Percentiles rank a stretch among this genome's conserved stretches.
These are phyloP conservation scores for Picus viridis DNA, from an alignment of 2,797 vertebrate species.

Conservation along the genomic window DNA sequence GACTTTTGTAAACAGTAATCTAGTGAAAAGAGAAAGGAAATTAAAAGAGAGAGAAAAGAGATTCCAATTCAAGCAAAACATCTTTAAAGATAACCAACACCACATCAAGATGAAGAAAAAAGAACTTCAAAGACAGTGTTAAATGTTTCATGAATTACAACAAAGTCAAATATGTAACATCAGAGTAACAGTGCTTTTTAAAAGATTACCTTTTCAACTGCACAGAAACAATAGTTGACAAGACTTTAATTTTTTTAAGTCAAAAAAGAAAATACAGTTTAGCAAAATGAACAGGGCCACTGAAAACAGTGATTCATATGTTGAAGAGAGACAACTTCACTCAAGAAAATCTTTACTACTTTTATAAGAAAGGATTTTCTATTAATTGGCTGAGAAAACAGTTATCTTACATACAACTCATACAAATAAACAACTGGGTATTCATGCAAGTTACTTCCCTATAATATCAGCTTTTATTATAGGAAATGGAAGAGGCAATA, in stretches of 20 bases:
- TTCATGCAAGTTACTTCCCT: background rate
- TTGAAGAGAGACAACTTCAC: background rate
- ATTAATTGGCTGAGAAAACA: background rate
- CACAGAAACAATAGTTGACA: background rate
- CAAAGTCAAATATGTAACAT: background rate
- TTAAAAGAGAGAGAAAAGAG: background rate
- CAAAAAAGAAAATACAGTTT: background rate
- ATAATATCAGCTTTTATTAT: background rate
- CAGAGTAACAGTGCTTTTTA: background rate
- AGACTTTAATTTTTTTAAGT: background rate
- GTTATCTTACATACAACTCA: background rate
- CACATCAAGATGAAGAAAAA: background rate
- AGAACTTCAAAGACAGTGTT: background rate
- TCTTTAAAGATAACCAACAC: background rate
- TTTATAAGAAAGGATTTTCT: background rate
- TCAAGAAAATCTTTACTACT: background rate
- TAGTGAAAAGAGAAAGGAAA: conserved; percentile 40
- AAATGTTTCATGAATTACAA: background rate
- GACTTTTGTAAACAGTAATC: conserved; percentile 93
- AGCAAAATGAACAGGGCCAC: background rate
- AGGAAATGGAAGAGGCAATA: background rate
- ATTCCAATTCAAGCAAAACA: background rate
- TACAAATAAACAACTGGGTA: background rate
- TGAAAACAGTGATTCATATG: background rate
- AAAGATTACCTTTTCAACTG: background rate